Base-by-base conservation (phyloP, 2,113 vertebrate species). In the Numida meleagris region DNA sequence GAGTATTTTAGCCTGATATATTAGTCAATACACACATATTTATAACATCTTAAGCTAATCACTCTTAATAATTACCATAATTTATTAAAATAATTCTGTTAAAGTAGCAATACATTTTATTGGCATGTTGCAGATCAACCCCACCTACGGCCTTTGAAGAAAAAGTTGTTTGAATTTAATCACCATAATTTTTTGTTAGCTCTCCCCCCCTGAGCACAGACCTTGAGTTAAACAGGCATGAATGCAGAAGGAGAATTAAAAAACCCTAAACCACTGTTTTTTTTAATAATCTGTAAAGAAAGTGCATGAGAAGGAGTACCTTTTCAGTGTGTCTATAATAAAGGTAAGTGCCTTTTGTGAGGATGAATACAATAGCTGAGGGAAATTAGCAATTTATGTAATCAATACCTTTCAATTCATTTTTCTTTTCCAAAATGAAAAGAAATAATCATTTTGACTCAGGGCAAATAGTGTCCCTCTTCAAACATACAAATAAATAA, bases 51-150 rank as follows among this genome's bases (percentile, higher is more conserved):
- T 82, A 82, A 38, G 36, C 65, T 61, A 40, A 31, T 84, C 89
- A 6, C 48, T 61, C 6, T 5, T 84, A 86, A 75, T 72, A 90
- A 71, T 82, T 87, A 76, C 45, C 78, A 66, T 94, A 76, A 82
- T 82, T 87, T 87, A 79, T 91, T 91, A 66, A 82, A 96, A 72
- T 82, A 87, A 59, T 91, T 90, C 4, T 53, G 8, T 89, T 79
- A 80, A 68, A 46, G 14, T 84, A 74, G 20, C 55, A 73, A 61
- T 90, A n/a, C 34, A 34, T 92, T 80, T 85, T 82, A 85, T 92
- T 84, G 91, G 74, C 46, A 5, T 95, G 55, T 84, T 63, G 23
- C 33, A 68, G 45, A 84, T 91, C 82, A 57, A 74, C 91, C 46
- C 86, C 62, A 85, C 65, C 48, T 75, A 34, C n/a, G 93, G 66